phyloP scores from a whole-genome alignment of 1,140 invertebrate species.

The Drosophila lacteicornis region DNA sequence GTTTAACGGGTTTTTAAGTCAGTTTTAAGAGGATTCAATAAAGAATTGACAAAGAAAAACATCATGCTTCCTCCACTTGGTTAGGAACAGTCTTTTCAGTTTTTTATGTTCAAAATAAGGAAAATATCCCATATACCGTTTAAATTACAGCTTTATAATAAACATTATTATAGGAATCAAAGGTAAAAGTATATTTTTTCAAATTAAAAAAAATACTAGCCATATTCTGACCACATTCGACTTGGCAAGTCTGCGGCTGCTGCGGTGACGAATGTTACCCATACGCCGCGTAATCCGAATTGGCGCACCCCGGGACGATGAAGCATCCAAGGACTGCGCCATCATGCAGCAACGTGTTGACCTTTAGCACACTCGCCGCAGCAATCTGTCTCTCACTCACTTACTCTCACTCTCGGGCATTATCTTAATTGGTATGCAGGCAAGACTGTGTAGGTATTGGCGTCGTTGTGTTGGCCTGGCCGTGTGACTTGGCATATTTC shows the following conservation, averaged over 20 bases:
- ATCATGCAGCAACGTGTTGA: slow-evolving; percentile 29
- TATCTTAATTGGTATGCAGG: slow-evolving; percentile 63
- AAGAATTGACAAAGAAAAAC: background rate
- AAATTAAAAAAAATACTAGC: too few relatives aligned
- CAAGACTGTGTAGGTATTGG: slow-evolving; percentile 13
- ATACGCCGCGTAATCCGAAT: slow-evolving; percentile 31
- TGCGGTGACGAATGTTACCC: background rate
- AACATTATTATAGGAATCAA: background rate
- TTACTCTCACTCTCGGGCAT: slow-evolving; percentile 13
- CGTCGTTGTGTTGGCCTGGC: background rate
- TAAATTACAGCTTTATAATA: too few relatives aligned
- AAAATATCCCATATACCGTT: too few relatives aligned
- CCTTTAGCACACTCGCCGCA: slow-evolving; percentile 35
- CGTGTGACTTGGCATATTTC: slow-evolving; percentile 57
- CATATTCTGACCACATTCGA: background rate
- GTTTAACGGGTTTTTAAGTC: too few relatives aligned
- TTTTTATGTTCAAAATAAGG: too few relatives aligned
- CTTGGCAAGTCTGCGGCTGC: background rate
- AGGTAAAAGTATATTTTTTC: background rate
- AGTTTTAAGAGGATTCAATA: too few relatives aligned
- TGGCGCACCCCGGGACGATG: slow-evolving; percentile 3
- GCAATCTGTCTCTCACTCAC: slow-evolving; percentile 12
- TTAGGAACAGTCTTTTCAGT: background rate
- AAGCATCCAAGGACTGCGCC: slow-evolving; percentile 44
- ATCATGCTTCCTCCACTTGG: background rate